Percentiles rank a stretch among this genome's conserved stretches.
phyloP scores from a whole-genome alignment of 2,797 vertebrate species.

The Hyperoplus immaculatus region DNA sequence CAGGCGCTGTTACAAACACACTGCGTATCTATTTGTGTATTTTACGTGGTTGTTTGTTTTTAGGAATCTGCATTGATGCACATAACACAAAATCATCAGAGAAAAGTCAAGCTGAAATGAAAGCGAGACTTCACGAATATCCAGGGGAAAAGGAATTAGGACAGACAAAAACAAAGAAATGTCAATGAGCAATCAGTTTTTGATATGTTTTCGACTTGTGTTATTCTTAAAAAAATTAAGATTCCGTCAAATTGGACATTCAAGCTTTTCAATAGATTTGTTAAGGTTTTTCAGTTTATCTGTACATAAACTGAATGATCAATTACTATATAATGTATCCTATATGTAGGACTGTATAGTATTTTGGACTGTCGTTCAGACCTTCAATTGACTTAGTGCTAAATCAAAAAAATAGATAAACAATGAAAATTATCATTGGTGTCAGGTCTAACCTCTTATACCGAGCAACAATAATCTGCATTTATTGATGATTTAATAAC shows the following conservation, averaged over 20 bases:
- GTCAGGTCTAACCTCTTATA: too few relatives aligned
- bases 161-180: slow-evolving; percentile 14
- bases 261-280: background rate
- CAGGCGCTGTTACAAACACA: background rate
- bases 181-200: background rate
- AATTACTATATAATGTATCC: background rate
- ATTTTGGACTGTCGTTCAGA: background rate
- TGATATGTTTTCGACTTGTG: background rate
- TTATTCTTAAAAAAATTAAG: background rate
- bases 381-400: slow-evolving; percentile 1
- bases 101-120: slow-evolving; percentile 12
- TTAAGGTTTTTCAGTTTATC: background rate
- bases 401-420: background rate
- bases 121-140: background rate
- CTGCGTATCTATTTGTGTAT: background rate
- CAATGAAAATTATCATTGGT: too few relatives aligned
- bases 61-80: slow-evolving; percentile 6
- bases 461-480: too few relatives aligned
- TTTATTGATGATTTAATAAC: too few relatives aligned
- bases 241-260: background rate
- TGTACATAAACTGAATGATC: background rate
- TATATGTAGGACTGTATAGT: background rate
- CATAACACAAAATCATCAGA: background rate
- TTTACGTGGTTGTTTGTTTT: slow-evolving; percentile 9
- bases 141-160: slow-evolving; percentile 1